Evolutionary conservation across 2,888 invertebrate genomes (phyloP), one percentile per base, ranked within the genome.

Genomic region (Scrobipalpa costella): DNA sequence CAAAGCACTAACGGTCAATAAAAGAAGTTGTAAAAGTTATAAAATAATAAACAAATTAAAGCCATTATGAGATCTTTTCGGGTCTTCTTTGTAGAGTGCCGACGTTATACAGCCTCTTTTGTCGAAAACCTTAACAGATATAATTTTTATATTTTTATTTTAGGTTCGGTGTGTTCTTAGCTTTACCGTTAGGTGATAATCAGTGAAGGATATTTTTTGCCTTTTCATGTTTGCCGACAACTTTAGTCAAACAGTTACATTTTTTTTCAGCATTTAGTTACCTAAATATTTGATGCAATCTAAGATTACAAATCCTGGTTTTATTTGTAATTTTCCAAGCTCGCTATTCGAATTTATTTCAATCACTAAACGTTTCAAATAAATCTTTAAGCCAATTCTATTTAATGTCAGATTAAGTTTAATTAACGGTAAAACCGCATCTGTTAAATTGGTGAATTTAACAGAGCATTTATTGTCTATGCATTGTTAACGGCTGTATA

Each of bases 51-150:
- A 38, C 62, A 19, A 33, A 13, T 44, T 68, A 79, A 77, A 77
- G 76, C 76, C 78, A 84, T 86, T 78, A 84, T 80, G 78, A 79
- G 73, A 73, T 78, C 77, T 85, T 84, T 80, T 86, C 79, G 79
- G 74, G 75, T 21, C 13, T 63, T 62, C 78, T 84, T 84, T 85
- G 81, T 78, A 70, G 57, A 58, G 61, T 33, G 76, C 85, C 87
- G 86, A 73, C 74, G 66, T 71, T 77, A 33, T 55, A 55, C 55
- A 55, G 15, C 80, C 77, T 52, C 57, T 44, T 62, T 60, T 63
- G 55, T 38, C 17, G 8, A 55, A 63, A 77, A 72, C 73, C 77
- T 78, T 72, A 78, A 78, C 78, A 55, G 55, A 55, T 55, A 55
- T 44, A 21, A 59, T 40, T 59, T 40, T 59, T 19, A 40, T 69